phyloP scores from a whole-genome alignment of 2,888 invertebrate species.

The Hirtodrosophila alboralis region DNA sequence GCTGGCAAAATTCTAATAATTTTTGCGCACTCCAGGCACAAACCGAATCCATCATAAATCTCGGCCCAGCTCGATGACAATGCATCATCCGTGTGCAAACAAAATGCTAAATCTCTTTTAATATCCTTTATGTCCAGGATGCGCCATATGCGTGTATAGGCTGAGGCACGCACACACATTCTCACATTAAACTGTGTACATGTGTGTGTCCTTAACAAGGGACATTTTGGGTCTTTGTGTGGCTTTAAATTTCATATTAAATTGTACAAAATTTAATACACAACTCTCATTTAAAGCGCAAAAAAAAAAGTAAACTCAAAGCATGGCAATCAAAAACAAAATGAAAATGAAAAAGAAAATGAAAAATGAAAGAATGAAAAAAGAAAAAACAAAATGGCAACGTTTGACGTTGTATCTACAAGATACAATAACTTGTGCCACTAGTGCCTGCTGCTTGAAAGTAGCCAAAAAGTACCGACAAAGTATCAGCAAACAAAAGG shows the following conservation, averaged over 20 bases:
- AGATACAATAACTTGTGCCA: conserved; percentile 78
- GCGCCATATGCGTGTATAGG: conserved; percentile 72
- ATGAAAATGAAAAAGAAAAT: conserved; percentile 16
- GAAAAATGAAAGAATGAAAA: neutral
- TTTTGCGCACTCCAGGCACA: conserved; percentile 78
- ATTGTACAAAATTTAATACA: conserved; percentile 33
- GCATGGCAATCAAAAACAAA: conserved; percentile 37
- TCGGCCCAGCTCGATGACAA: conserved; percentile 82
- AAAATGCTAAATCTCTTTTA: conserved; percentile 81
- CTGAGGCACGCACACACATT: conserved; percentile 46
- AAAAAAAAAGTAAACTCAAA: conserved; percentile 5
- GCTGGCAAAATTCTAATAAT: conserved; percentile 73
- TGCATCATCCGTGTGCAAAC: conserved; percentile 83
- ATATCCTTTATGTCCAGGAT: conserved; percentile 80
- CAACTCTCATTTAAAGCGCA: conserved; percentile 28
- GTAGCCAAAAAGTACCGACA: conserved; percentile 79
- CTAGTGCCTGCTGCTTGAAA: conserved; percentile 69
- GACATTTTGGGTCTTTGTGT: conserved; percentile 23
- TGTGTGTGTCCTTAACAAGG: conserved; percentile 1
- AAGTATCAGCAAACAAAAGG: conserved; percentile 79
- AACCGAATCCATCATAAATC: conserved; percentile 81
- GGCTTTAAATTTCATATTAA: conserved; percentile 60
- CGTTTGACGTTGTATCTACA: conserved; percentile 71
- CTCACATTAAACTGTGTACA: conserved; percentile 8
- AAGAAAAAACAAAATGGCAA: conserved; percentile 31